Conservation (phyloP, 1,140 invertebrate species). For the Grapholita molesta region DNA sequence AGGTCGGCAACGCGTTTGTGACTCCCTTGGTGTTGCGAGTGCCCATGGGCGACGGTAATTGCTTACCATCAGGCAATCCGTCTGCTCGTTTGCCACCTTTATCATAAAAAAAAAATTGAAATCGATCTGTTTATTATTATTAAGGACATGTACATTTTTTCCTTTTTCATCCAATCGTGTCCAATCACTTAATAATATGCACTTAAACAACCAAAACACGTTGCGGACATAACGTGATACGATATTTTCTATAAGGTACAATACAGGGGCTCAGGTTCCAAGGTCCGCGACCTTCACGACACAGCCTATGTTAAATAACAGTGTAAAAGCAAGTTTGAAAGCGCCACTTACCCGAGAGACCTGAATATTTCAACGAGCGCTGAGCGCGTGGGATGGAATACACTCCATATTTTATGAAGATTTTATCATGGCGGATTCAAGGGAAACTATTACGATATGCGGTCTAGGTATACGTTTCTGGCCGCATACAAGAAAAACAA, state of each 20-base stretch:
- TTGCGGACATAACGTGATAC: no score
- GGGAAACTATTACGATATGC: background rate
- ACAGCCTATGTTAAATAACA: background rate
- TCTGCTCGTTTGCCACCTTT: no score
- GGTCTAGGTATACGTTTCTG: no score
- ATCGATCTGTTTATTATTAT: no score
- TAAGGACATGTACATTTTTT: background rate
- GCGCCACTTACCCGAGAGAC: background rate
- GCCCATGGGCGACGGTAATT: no score
- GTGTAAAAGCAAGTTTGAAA: background rate
- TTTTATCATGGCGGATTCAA: background rate
- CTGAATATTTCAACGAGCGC: slow-evolving; percentile 1
- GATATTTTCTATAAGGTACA: background rate
- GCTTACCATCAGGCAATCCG: no score
- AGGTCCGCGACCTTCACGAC: background rate
- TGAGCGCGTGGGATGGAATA: background rate
- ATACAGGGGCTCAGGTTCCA: background rate
- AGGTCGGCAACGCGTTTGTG: no score
- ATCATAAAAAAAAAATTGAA: no score
- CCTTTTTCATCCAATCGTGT: background rate
- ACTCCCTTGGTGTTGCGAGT: no score
- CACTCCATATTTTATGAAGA: background rate
- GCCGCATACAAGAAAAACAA: no score
- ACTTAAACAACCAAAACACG: background rate
- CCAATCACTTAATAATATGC: background rate